Base-by-base conservation (phyloP, 2,888 invertebrate genomes). In the Chloroclystis v-ata region DNA sequence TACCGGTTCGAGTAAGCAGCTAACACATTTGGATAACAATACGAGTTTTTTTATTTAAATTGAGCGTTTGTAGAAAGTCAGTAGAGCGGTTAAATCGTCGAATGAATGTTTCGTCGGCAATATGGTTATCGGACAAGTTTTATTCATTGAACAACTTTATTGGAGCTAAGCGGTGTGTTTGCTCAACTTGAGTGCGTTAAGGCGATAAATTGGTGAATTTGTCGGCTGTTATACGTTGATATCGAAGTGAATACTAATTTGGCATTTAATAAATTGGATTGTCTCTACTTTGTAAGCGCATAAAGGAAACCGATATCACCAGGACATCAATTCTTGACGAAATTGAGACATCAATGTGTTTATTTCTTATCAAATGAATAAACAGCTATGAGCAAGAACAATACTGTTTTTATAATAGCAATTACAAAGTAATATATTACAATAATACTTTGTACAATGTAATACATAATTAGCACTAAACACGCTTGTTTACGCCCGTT, bases 1-100 rank as follows among this genome's bases (percentile, higher is more conserved):
- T 54, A 59, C 57, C 49, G 54, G 52, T 50, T 38, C 67, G 69
- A 66, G 65, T 71, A 76, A 70, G 72, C 71, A 50, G 60, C 63
- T 59, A 61, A 58, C 51, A 62, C 64, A 64, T 69, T 72, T 61
- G 63, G 56, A 59, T 63, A 58, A 74, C 72, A 74, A 73, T 65
- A 63, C 60, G 47, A 49, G 58, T 63, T 61, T 33, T 63, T 62
- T 61, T 65, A 61, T 62, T 66, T 49, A 65, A 62, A 60, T 63
- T 60, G 53, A 54, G 53, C 52, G 49, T 57, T 55, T 56, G 61
- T 62, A 58, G 60, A 60, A 60, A 64, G 61, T 64, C 60, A 67
- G 63, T 63, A 66, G 57, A 66, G 61, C 67, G 67, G 63, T 62
- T 67, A 68, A 69, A 55, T 61, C 55, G 57, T 46, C 20, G 33